These are phyloP conservation scores for Oscheius sp. DNA, from an alignment of 2,888 invertebrate genomes.

Conservation along the genomic window DNA sequence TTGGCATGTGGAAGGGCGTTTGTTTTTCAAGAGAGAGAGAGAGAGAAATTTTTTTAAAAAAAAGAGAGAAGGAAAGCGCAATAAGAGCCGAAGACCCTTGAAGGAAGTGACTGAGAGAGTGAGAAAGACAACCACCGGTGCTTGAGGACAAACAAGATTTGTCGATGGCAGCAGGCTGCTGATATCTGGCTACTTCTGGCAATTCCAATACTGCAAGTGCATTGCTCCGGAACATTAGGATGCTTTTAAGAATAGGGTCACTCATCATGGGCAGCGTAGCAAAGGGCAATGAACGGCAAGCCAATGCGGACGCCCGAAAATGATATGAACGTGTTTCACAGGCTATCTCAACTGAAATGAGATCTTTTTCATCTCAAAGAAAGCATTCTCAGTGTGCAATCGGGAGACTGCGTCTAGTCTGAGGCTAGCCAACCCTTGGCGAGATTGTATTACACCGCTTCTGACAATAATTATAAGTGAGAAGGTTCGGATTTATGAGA, in stretches of 20 bases:
- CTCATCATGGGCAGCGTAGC: neutral
- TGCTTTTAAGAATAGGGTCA: constrained; percentile 1
- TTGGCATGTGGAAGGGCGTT: too few species aligned
- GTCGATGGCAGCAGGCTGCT: constrained; percentile 28
- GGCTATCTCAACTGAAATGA: constrained; percentile 26
- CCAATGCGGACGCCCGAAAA: neutral
- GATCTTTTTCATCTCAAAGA: constrained; percentile 13
- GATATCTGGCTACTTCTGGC: constrained; percentile 17
- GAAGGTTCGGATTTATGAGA: neutral
- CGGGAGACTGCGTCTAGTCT: neutral
- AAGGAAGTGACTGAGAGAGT: constrained; percentile 9
- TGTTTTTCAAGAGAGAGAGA: neutral
- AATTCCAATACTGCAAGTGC: constrained; percentile 22
- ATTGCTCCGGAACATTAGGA: constrained; percentile 1
- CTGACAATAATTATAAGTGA: constrained; percentile 7
- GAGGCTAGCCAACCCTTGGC: neutral
- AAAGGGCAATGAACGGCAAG: neutral
- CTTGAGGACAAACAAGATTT: constrained; percentile 29
- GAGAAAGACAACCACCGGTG: constrained; percentile 21
- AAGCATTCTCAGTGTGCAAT: neutral
- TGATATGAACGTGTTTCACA: constrained; percentile 26
- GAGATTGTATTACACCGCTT: constrained; percentile 3
- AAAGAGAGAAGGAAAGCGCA: neutral
- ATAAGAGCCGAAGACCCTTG: neutral
- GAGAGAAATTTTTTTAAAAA: too few species aligned